A percentile compares a stretch with the other conserved stretches of the same genome.
Evolutionary conservation across 2,888 invertebrate genomes (phyloP).

Genomic region (Napeogenes inachia): DNA sequence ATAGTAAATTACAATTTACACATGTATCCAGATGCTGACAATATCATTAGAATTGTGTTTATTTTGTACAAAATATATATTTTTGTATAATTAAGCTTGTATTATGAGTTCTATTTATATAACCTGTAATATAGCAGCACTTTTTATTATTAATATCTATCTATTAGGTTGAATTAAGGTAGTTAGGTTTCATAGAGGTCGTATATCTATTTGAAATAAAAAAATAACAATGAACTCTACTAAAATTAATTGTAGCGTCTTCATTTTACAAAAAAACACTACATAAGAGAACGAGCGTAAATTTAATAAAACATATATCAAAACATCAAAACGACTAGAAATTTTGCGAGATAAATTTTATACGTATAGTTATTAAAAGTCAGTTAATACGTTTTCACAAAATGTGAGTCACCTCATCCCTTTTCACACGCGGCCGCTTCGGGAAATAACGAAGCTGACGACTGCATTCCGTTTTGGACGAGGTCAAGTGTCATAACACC

Average conservation of each 20-base stretch:
- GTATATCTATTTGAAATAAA: too few species aligned
- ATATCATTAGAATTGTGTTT: background rate
- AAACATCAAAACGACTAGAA: background rate
- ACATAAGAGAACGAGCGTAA: too few species aligned
- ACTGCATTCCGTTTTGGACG: conserved; percentile 50
- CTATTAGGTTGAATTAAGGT: too few species aligned
- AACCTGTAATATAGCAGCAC: too few species aligned
- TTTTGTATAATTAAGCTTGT: too few species aligned
- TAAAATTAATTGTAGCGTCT: too few species aligned
- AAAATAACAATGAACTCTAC: too few species aligned
- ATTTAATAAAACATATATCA: too few species aligned
- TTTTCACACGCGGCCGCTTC: conserved; percentile 54
- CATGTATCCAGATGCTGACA: conserved; percentile 1
- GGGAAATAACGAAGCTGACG: conserved; percentile 56
- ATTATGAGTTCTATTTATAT: too few species aligned
- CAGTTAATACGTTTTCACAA: conserved; percentile 41
- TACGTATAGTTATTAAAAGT: conserved; percentile 11
- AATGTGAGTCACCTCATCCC: conserved; percentile 49
- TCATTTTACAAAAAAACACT: too few species aligned
- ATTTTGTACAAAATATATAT: background rate
- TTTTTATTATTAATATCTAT: too few species aligned
- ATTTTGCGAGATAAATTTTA: conserved; percentile 2
- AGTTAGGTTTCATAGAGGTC: too few species aligned
- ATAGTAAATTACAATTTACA: conserved; percentile 22
- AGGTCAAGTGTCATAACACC: conserved; percentile 61